Conservation (phyloP, 2,888 invertebrate species). For the Sceliomorpha sp. region DNA sequence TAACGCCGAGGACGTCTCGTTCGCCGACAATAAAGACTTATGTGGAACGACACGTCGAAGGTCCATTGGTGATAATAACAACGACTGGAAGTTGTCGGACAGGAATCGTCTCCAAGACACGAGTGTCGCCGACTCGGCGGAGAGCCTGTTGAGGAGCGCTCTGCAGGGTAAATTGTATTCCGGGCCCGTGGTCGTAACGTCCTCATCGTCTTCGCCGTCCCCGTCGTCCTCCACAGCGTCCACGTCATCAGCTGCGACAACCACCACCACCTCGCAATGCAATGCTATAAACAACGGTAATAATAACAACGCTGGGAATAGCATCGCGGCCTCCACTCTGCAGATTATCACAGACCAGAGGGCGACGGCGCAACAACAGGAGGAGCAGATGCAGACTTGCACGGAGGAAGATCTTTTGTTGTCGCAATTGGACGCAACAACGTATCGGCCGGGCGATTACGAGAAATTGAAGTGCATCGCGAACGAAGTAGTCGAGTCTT, state of each 20-base stretch:
- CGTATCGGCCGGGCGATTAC: slow-evolving; percentile 87
- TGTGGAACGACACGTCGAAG: slow-evolving; percentile 59
- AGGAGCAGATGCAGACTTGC: slow-evolving; percentile 71
- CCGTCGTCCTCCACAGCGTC: slow-evolving; percentile 68
- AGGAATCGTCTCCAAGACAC: slow-evolving; percentile 82
- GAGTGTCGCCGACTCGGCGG: slow-evolving; percentile 81
- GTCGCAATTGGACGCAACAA: slow-evolving; percentile 85
- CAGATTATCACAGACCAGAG: slow-evolving; percentile 67
- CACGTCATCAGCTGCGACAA: slow-evolving; percentile 45
- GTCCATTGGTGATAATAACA: slow-evolving; percentile 84
- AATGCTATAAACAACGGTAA: slow-evolving; percentile 57
- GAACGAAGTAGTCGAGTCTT: slow-evolving; percentile 89
- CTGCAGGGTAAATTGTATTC: slow-evolving; percentile 87
- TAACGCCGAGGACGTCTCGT: slow-evolving; percentile 89
- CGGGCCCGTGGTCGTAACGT: slow-evolving; percentile 57
- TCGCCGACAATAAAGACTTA: slow-evolving; percentile 85
- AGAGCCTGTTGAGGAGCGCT: slow-evolving; percentile 90
- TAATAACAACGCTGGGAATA: slow-evolving; percentile 53
- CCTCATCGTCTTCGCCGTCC: slow-evolving; percentile 71
- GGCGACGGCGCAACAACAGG: slow-evolving; percentile 60
- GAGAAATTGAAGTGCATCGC: slow-evolving; percentile 92
- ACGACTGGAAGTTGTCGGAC: slow-evolving; percentile 90
- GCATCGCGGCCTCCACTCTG: slow-evolving; percentile 43
- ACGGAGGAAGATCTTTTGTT: slow-evolving; percentile 87
- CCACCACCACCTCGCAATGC: slow-evolving; percentile 37